Evolutionary conservation across 2,888 invertebrate genomes (phyloP).

Genomic region (Orgyia antiqua): DNA sequence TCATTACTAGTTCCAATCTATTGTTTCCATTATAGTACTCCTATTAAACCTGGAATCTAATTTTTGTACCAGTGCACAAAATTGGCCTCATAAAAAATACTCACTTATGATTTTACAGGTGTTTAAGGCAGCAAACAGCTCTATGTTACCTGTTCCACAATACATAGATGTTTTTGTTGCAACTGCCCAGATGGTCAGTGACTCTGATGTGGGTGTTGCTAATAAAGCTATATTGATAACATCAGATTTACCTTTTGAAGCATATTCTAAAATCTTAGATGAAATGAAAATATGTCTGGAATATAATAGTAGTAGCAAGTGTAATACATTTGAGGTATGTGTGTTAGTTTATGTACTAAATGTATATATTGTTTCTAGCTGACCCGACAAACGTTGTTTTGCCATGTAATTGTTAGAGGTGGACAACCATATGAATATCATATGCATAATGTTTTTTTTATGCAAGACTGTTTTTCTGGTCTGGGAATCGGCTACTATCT

Average conservation of each 20-base stretch:
- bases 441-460: no score
- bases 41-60: no score
- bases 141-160: constrained; percentile 55
- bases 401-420: no score
- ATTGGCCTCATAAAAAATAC: neutral
- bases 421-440: no score
- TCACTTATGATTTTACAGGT: constrained; percentile 41
- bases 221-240: constrained; percentile 78
- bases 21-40: no score
- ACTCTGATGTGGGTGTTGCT: constrained; percentile 79
- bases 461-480: no score
- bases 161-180: constrained; percentile 75
- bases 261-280: constrained; percentile 74
- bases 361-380: no score
- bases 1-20: no score
- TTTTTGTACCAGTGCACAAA: neutral
- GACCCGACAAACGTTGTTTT: no score
- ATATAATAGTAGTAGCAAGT: constrained; percentile 78
- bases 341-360: no score
- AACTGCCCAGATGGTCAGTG: constrained; percentile 77
- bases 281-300: constrained; percentile 77
- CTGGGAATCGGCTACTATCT: no score
- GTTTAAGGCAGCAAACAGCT: constrained; percentile 44
- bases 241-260: constrained; percentile 65
- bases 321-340: constrained; percentile 83